phyloP scores from a whole-genome alignment of 2,797 vertebrate genomes.

The Rhadinocentrus ornatus region DNA sequence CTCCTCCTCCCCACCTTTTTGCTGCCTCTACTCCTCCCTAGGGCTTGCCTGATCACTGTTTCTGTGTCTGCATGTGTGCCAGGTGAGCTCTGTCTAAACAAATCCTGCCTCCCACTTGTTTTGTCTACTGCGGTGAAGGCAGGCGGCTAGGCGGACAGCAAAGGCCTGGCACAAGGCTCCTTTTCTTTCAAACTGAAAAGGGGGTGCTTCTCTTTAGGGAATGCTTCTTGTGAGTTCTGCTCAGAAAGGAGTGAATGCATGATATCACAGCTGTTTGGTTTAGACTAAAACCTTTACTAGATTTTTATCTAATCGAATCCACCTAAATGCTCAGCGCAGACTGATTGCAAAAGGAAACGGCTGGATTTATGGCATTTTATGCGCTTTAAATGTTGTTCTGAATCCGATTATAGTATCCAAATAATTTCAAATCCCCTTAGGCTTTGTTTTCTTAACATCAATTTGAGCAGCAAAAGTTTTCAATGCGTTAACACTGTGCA shows the following conservation, averaged over 20 bases:
- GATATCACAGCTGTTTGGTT: conserved; percentile 2
- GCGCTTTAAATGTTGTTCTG: conserved; percentile 25
- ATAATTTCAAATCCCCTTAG: conserved; percentile 24
- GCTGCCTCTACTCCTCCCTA: conserved; percentile 58
- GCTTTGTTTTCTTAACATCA: conserved; percentile 18
- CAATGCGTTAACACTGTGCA: neutral
- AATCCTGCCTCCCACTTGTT: conserved; percentile 81
- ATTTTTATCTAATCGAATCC: conserved; percentile 27
- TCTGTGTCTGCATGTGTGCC: conserved; percentile 72
- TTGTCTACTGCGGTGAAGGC: conserved; percentile 76
- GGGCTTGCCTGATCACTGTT: conserved; percentile 74
- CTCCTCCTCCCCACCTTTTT: conserved; percentile 25
- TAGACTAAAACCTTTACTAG: neutral
- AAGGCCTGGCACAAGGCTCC: conserved; percentile 52
- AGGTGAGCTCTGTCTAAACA: conserved; percentile 84
- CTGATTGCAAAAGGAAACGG: conserved; percentile 14
- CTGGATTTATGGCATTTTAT: conserved; percentile 19
- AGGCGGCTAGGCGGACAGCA: conserved; percentile 61
- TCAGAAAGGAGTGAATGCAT: conserved; percentile 36
- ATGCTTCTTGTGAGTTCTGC: conserved; percentile 22
- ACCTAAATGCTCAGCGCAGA: neutral
- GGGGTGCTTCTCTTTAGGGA: conserved; percentile 38
- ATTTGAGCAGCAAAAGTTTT: neutral
- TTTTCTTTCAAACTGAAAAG: conserved; percentile 57
- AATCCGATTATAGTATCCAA: conserved; percentile 41